These are phyloP conservation scores for Choloepus didactylus DNA, from an alignment of 2,797 vertebrate genomes.

Conservation along the genomic window DNA sequence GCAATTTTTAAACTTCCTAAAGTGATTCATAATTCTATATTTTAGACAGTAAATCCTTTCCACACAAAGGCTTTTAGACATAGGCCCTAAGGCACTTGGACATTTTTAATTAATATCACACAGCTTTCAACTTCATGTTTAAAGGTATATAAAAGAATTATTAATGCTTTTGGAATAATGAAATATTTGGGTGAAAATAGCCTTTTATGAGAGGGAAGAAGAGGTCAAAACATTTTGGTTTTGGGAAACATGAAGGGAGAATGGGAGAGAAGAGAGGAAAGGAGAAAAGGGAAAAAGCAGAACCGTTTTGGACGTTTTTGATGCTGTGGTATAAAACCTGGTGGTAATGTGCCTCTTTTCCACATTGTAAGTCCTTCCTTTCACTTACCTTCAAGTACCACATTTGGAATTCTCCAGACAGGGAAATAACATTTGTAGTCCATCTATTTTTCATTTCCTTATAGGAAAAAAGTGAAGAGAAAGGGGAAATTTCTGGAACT, in stretches of 20 bases:
- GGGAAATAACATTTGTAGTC: not conserved
- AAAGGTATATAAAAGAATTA: not conserved
- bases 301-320: not conserved
- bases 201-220: not conserved
- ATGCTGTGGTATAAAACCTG: not conserved
- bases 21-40: not conserved
- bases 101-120: not conserved
- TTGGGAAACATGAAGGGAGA: not conserved
- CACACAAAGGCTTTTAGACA: not conserved
- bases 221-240: not conserved
- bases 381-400: not conserved
- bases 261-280: too few species aligned
- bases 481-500: not conserved
- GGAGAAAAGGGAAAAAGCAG: not conserved
- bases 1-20: not conserved
- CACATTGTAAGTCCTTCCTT: not conserved
- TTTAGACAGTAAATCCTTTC: not conserved
- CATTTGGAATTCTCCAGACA: not conserved
- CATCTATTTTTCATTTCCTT: not conserved
- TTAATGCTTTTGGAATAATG: slow-evolving; percentile 23
- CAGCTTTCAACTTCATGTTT: not conserved
- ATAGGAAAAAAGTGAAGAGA: not conserved
- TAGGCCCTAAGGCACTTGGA: not conserved
- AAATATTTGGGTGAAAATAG: not conserved
- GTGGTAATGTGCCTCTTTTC: too few species aligned